phyloP scores from a whole-genome alignment of 2,888 invertebrate species.

The Caradrina clavipalpis region DNA sequence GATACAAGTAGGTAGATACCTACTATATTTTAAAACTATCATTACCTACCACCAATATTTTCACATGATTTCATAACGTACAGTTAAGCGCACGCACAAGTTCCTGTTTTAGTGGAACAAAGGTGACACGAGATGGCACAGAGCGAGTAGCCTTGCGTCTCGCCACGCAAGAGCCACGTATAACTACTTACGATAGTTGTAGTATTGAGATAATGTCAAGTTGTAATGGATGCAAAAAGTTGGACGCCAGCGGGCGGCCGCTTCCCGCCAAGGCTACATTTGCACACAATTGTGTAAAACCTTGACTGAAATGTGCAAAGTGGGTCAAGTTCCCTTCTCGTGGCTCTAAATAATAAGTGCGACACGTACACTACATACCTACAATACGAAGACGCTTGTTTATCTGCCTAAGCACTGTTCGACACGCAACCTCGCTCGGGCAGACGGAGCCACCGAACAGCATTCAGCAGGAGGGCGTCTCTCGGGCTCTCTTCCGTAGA shows the following conservation, averaged over 20 bases:
- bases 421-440: too few species aligned
- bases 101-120: conserved; percentile 11
- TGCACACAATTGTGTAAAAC: conserved; percentile 56
- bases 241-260: background rate
- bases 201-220: background rate
- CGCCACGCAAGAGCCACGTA: conserved; percentile 23
- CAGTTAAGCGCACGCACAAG: background rate
- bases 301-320: conserved; percentile 49
- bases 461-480: too few species aligned
- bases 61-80: too few species aligned
- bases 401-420: too few species aligned
- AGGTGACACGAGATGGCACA: conserved; percentile 16
- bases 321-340: conserved; percentile 54
- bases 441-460: too few species aligned
- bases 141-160: conserved; percentile 9
- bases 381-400: background rate
- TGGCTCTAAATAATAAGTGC: conserved; percentile 32
- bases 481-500: too few species aligned
- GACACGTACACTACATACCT: background rate
- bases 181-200: background rate
- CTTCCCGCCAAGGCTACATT: conserved; percentile 35
- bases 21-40: too few species aligned
- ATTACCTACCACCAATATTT: too few species aligned
- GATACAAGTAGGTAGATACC: too few species aligned
- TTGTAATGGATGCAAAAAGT: conserved; percentile 7